Conservation (phyloP, 2,888 invertebrate species). For the Tuta absoluta region DNA sequence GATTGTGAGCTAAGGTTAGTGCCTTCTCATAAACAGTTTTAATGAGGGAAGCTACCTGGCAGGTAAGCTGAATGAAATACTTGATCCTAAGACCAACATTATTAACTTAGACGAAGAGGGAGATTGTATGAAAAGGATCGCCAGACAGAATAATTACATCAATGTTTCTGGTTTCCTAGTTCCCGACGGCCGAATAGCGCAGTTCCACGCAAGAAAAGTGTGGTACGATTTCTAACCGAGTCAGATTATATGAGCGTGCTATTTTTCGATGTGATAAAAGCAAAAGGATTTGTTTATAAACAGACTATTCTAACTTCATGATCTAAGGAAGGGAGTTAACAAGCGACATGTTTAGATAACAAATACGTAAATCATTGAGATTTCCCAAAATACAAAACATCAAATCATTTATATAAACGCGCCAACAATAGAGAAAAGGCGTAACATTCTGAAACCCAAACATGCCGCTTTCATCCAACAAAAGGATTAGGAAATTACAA, state of each 20-base stretch:
- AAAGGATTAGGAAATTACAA: constrained; percentile 12
- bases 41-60: constrained; percentile 12
- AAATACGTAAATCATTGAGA: background rate
- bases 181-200: too few relatives aligned
- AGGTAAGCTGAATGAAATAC: background rate
- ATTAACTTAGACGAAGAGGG: constrained; percentile 6
- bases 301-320: background rate
- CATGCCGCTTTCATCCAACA: background rate
- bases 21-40: constrained; percentile 22
- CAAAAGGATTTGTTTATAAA: background rate
- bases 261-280: too few relatives aligned
- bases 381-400: background rate
- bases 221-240: too few relatives aligned
- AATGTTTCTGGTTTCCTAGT: too few relatives aligned
- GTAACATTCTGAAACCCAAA: constrained; percentile 1
- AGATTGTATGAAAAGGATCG: background rate
- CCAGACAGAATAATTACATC: constrained; percentile 3
- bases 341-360: background rate
- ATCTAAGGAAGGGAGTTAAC: background rate
- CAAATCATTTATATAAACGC: background rate
- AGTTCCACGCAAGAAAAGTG: too few relatives aligned
- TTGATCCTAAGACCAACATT: background rate
- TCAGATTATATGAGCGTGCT: too few relatives aligned
- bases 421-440: background rate
- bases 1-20: constrained; percentile 37